Evolutionary conservation across 2,113 vertebrate species (phyloP).

Genomic region (Pandion haliaetus): DNA sequence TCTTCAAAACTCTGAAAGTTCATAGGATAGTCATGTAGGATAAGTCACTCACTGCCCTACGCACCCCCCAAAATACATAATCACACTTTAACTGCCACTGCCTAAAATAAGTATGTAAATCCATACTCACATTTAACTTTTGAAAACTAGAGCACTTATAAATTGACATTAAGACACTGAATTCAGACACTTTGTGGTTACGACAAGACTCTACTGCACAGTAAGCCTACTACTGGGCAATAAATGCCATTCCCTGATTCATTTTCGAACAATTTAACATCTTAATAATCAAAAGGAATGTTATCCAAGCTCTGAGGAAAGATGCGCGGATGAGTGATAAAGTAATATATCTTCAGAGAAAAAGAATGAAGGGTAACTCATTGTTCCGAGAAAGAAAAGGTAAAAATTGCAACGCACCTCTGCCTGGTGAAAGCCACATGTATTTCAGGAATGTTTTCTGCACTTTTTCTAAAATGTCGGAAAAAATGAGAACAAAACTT

Average conservation of each 20-base stretch:
- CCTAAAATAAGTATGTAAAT: not conserved
- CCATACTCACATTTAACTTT: not conserved
- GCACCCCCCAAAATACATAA: not conserved
- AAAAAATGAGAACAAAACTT: not conserved
- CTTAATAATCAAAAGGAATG: conserved; percentile 31
- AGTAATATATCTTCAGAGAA: not conserved
- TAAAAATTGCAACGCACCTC: not conserved
- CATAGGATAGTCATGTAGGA: not conserved
- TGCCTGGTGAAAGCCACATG: not conserved
- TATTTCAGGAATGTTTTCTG: not conserved
- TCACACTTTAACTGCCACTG: not conserved
- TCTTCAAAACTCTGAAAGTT: not conserved
- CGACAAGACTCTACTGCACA: not conserved
- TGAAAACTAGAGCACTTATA: not conserved
- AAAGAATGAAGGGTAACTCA: not conserved
- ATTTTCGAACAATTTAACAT: not conserved
- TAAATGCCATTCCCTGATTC: not conserved
- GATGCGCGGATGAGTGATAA: not conserved
- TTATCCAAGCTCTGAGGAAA: conserved; percentile 23
- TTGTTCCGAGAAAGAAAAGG: not conserved
- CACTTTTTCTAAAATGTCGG: not conserved
- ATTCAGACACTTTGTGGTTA: not conserved
- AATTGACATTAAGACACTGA: not conserved
- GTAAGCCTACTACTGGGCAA: not conserved
- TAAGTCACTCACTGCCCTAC: not conserved